Evolutionary conservation across 2,888 invertebrate species (phyloP).

Genomic region (Piscicola geometra): DNA sequence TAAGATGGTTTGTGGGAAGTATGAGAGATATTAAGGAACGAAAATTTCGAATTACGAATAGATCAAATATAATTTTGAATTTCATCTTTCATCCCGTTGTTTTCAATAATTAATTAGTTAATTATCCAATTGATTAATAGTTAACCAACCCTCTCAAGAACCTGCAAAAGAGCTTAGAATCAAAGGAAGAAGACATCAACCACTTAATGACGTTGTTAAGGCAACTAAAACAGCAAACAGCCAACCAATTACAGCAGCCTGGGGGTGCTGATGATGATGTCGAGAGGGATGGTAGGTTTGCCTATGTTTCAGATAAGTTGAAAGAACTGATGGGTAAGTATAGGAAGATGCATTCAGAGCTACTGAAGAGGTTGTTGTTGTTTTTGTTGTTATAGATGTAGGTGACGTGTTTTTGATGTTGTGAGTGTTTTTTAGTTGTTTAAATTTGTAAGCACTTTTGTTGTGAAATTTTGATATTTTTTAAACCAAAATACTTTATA

Average conservation of each 20-base stretch:
- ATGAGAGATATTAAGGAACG: no score
- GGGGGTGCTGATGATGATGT: background rate
- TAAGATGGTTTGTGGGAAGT: no score
- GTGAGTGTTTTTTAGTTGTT: no score
- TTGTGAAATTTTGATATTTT: no score
- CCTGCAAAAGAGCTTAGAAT: background rate
- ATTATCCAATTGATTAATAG: no score
- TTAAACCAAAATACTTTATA: no score
- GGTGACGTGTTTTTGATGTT: slow-evolving; percentile 51
- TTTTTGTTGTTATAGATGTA: background rate
- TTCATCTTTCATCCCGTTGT: background rate
- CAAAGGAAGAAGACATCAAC: slow-evolving; percentile 1
- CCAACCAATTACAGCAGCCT: background rate
- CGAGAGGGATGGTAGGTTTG: background rate
- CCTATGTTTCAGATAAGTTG: background rate
- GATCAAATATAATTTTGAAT: background rate
- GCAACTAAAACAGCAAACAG: background rate
- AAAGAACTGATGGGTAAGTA: background rate
- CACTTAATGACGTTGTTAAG: background rate
- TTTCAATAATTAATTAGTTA: no score
- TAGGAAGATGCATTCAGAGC: background rate
- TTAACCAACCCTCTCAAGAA: background rate
- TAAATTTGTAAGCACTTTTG: no score
- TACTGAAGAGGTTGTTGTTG: background rate
- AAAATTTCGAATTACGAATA: background rate